Evolutionary conservation across 2,113 vertebrate genomes (phyloP).

Genomic region (Echinops telfairi): DNA sequence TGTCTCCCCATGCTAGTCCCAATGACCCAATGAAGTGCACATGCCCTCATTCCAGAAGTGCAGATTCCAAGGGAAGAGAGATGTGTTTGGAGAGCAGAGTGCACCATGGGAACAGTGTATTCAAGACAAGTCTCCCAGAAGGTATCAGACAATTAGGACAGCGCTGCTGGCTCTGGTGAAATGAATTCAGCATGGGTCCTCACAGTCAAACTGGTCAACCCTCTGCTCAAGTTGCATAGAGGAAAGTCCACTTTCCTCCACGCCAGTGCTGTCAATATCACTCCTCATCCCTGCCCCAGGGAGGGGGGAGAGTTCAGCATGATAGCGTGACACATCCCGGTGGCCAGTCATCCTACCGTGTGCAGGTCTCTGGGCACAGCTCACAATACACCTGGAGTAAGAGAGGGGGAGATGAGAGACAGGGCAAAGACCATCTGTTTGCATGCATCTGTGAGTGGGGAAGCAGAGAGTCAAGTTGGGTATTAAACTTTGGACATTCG

Average conservation of each 20-base stretch:
- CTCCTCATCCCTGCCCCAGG: background rate
- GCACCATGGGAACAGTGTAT: fast-evolving
- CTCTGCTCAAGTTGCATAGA: background rate
- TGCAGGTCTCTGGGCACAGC: background rate
- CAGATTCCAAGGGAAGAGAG: background rate
- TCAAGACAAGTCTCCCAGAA: background rate
- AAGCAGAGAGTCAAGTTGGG: background rate
- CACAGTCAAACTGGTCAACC: background rate
- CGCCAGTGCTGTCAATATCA: background rate
- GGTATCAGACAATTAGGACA: background rate
- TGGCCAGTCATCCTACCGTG: background rate
- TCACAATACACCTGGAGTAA: fast-evolving
- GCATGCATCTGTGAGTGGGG: background rate
- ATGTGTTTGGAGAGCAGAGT: background rate
- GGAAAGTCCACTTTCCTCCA: background rate
- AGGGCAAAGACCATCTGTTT: background rate
- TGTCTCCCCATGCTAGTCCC: background rate
- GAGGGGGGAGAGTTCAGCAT: background rate
- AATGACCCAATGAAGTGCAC: too few species aligned
- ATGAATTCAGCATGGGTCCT: background rate
- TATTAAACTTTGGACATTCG: background rate
- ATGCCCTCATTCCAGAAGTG: too few species aligned
- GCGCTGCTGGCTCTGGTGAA: background rate
- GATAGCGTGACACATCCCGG: background rate
- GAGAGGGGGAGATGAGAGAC: too few species aligned